Conservation (phyloP, 2,113 vertebrate genomes). For the Labrus mixtus region DNA sequence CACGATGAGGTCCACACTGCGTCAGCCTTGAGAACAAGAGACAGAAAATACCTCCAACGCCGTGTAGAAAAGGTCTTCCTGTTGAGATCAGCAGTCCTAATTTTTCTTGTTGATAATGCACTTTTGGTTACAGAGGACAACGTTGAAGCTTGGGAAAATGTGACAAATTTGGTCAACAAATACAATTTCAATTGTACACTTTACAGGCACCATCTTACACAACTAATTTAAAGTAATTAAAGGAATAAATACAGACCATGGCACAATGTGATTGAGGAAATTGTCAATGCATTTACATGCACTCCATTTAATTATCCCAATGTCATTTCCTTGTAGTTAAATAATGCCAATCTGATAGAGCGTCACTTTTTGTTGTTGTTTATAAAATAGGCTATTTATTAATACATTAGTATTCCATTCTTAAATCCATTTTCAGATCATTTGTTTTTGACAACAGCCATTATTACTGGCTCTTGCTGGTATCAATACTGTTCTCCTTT, state of each 20-base stretch:
- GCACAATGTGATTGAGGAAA: neutral
- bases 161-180: neutral
- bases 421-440: neutral
- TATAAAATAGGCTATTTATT: neutral
- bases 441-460: no score
- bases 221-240: neutral
- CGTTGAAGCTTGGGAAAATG: neutral
- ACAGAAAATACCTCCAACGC: neutral
- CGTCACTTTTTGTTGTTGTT: neutral
- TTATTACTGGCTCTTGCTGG: no score
- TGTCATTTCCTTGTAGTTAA: neutral
- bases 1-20: slow-evolving; percentile 84
- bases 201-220: neutral
- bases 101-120: no score
- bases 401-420: neutral
- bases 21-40: slow-evolving; percentile 52
- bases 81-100: neutral
- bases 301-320: neutral
- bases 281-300: neutral
- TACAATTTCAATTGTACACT: neutral
- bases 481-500: neutral
- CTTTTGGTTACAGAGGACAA: neutral
- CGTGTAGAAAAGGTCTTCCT: neutral
- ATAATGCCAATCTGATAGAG: neutral
- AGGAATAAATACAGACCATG: neutral